Base-by-base conservation (phyloP, 2,113 vertebrate species). In the Gallinago jamesoni region DNA sequence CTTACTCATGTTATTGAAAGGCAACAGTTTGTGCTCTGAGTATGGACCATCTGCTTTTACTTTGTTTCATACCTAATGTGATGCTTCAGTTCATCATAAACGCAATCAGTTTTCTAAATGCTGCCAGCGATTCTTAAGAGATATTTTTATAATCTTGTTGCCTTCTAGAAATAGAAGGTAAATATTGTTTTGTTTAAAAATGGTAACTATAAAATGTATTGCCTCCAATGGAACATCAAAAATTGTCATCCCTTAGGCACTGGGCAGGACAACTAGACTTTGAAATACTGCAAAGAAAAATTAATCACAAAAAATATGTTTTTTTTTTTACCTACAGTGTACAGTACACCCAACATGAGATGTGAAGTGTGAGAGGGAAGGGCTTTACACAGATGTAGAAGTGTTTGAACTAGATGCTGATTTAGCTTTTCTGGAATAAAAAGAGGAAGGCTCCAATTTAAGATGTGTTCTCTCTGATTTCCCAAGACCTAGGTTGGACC, bases 21-120 rank as follows among this genome's bases (percentile, higher is more conserved):
- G 35, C 47, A 87, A 28, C 33, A 20, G 50, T 92, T 74, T 88
- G 57, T 15, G 23, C 68, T 84, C 60, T 20, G 45, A 78, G 50
- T 82, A 50, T 25, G 73, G 35, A 81, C 94, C 91, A 79, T 64
- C 84, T 88, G 76, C 95, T 94, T 94, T 96, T 95, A 93, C 90
- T 92, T 87, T 92, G 52, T 74, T 52, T 89, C 68, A 69, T 91
- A 94, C 80, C 91, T 57, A 33, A 68, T 81, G 48, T 52, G 48
- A 88, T 68, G 55, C 59, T 84, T 91, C 63, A 78, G 93, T 90
- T 93, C 74, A 92, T 94, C 74, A 83, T 91, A 87, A 97, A 92
- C 11, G 43, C 95, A 57, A 96, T 93, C 91, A 91, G 45, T 93
- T 95, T 95, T 90, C 90, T 96, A 89, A 89, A 89, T 72, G 12